Base-by-base conservation (phyloP, 23 tunicate genomes). In the Trididemnum miniatum region DNA sequence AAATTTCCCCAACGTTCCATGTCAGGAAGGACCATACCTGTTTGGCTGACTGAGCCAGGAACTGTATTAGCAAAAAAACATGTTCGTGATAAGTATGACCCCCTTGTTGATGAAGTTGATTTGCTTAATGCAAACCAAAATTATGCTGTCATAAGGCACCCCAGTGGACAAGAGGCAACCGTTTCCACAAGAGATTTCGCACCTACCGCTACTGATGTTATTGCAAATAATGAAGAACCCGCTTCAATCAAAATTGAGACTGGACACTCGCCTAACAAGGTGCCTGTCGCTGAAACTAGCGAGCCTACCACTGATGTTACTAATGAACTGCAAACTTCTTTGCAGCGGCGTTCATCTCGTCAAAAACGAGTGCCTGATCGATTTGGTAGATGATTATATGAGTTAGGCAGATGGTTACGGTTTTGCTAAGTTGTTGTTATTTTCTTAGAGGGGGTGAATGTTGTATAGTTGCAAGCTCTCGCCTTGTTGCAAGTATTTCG, bases 181-280 rank as follows among this genome's bases (percentile, higher is more conserved):
- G 67, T 62, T 62, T 62, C 67, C 4, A 52, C 77, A 52, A 25
- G 77, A 71, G 50, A 35, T 35, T 4, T 34, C n/a, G 49, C 50
- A 9, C 50, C 27, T 20, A 71, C 50, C 9, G 54, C 54, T 7
- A 9, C 54, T 7, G n/a, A n/a, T n/a, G n/a, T n/a, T n/a, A 44
- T 15, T 7, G 12, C 54, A 7, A 44, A 44, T 15, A 44, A 44
- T 44, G 54, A 15, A 44, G 54, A 44, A 9, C 54, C n/a, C n/a
- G n/a, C n/a, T n/a, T n/a, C n/a, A n/a, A n/a, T n/a, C n/a, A n/a
- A n/a, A n/a, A n/a, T n/a, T n/a, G n/a, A n/a, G n/a, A n/a, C n/a
- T n/a, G n/a, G n/a, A n/a, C n/a, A n/a, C n/a, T n/a, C n/a, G n/a
- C n/a, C 54, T 44, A 44, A 9, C 54, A 44, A 9, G 15, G 15